A percentile compares a stretch with the other conserved stretches of the same genome.
Evolutionary conservation across 2,888 invertebrate species (phyloP).

Genomic region (Ophonus ardosiacus): DNA sequence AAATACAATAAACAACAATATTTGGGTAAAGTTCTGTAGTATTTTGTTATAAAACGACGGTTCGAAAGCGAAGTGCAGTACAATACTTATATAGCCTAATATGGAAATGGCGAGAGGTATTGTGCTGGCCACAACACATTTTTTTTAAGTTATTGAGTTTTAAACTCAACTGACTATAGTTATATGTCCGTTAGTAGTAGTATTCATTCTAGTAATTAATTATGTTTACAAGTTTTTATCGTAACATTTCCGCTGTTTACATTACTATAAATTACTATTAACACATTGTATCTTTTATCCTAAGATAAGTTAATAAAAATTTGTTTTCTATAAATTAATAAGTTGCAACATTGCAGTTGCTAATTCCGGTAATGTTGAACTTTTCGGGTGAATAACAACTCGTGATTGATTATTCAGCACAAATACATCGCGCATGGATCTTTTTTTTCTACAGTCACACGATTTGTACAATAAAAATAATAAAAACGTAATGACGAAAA

Average conservation of each 20-base stretch:
- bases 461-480: constrained; percentile 34
- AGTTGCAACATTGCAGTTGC: constrained; percentile 24
- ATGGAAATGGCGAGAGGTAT: too few species aligned
- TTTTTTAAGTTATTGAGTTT: too few species aligned
- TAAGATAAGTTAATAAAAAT: not conserved
- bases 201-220: too few species aligned
- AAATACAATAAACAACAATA: too few species aligned
- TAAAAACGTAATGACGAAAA: constrained; percentile 13
- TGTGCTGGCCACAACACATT: too few species aligned
- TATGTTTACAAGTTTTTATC: too few species aligned
- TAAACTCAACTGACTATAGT: too few species aligned
- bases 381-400: constrained; percentile 25
- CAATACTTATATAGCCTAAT: too few species aligned
- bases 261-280: not conserved
- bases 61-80: too few species aligned
- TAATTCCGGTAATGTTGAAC: constrained; percentile 12
- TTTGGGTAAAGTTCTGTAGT: too few species aligned
- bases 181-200: too few species aligned
- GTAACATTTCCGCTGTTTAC: not conserved
- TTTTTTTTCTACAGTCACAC: constrained; percentile 18
- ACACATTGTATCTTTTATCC: not conserved
- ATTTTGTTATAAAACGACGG: too few species aligned
- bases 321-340: not conserved
- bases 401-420: constrained; percentile 48
- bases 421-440: constrained; percentile 15